Conservation (phyloP, 1,140 invertebrate genomes). For the Protaetia brevitarsis region DNA sequence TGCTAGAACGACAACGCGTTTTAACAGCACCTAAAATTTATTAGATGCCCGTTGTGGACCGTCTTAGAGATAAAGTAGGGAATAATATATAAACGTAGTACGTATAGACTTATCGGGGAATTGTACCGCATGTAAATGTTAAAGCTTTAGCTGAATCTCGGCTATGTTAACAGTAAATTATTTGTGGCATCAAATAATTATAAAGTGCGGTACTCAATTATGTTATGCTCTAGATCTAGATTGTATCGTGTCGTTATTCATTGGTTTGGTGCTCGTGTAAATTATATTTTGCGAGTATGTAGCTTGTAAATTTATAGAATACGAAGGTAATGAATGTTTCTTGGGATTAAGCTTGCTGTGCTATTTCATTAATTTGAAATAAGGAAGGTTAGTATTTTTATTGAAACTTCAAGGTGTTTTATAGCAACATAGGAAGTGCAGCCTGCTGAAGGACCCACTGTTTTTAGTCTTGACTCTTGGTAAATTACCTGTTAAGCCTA, state of each 20-base stretch:
- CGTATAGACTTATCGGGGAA: conserved; percentile 1
- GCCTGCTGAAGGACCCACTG: too few species aligned
- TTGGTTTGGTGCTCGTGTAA: neutral
- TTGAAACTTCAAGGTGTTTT: too few species aligned
- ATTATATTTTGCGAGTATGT: conserved; percentile 16
- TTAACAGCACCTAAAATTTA: conserved; percentile 13
- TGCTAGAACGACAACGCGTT: conserved; percentile 5
- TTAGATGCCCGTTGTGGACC: neutral
- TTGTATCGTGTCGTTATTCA: conserved; percentile 19
- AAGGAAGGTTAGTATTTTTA: too few species aligned
- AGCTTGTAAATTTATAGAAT: neutral
- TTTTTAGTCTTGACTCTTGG: too few species aligned
- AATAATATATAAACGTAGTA: neutral
- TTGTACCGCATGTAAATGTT: conserved; percentile 20
- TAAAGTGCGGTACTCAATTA: conserved; percentile 21
- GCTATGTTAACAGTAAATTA: conserved; percentile 20
- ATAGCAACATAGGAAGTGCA: too few species aligned
- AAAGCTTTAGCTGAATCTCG: conserved; percentile 14
- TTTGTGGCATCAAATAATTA: conserved; percentile 20
- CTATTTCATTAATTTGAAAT: too few species aligned
- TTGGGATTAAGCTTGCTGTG: too few species aligned
- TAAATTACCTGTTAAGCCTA: too few species aligned
- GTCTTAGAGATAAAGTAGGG: conserved; percentile 6
- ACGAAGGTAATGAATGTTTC: neutral
- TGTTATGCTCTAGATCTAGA: conserved; percentile 21